Evolutionary conservation across 2,113 vertebrate genomes (phyloP), one percentile per base, ranked within the genome.

Genomic region (Rhabdornis inornatus): DNA sequence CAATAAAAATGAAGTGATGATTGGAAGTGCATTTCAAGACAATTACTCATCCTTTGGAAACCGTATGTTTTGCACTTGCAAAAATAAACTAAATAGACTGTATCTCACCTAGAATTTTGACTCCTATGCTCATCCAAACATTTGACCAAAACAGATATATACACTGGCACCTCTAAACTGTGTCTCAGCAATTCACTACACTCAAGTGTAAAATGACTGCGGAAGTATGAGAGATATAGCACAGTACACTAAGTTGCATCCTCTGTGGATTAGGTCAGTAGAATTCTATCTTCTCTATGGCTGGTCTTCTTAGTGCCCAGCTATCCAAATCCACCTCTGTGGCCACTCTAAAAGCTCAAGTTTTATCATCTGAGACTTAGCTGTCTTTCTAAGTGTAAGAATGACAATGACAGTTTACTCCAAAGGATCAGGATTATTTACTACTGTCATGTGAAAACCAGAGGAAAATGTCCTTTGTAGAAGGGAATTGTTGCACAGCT

Each of bases 401-500:
- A 66, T 2, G 1, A 25, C 33, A 60, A 42, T 4, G 49, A 30
- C 11, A 45, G 21, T 13, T 86, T 66, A 83, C 30, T 63, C 11
- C 35, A 42, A 76, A 80, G 13, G 22, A 61, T 19, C 19, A 24
- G 0, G 4, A 47, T 20, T 53, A 56, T 65, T 72, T 76, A 49
- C 12, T 10, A 66, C 15, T 13, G 52, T 7, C 22, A 77, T 10
- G 33, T 14, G 40, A 74, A 89, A 91, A 71, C 0, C 24, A 68
- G 24, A 35, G 1, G 15, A 11, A 40, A 47, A 52, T 22, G n/a
- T 33, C 2, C 69, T 55, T 44, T 66, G 21, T 30, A 30, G 27
- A 87, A 90, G 6, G 24, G 22, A 75, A 79, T n/a, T 1, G 1
- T 40, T 37, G 35, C 9, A 33, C 0, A 0, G 10, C 69, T 31